Evolutionary conservation across 2,888 invertebrate species (phyloP).

Genomic region (Crematogaster levior): DNA sequence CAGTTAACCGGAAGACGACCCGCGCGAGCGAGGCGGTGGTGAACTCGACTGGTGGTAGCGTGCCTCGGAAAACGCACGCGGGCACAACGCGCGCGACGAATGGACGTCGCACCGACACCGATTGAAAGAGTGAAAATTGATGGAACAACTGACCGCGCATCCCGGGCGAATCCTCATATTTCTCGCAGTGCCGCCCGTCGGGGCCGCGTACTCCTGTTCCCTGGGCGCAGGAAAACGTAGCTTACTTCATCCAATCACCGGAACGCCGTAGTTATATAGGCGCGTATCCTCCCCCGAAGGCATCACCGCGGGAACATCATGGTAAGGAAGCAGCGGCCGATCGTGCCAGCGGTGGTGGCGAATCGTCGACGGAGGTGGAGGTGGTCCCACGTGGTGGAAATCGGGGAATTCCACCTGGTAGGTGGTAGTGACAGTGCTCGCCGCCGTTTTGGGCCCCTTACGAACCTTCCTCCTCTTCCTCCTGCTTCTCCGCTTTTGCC

Average conservation of each 20-base stretch:
- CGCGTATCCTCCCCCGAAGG: slow-evolving; percentile 82
- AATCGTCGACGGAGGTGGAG: slow-evolving; percentile 70
- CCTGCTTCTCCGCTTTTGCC: slow-evolving; percentile 46
- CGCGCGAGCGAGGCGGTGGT: not conserved
- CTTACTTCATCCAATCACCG: slow-evolving; percentile 85
- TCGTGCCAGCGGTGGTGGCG: slow-evolving; percentile 64
- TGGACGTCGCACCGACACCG: not conserved
- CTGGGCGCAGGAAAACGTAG: slow-evolving; percentile 83
- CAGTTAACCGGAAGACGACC: not conserved
- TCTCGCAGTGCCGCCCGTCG: slow-evolving; percentile 82
- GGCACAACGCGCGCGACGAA: not conserved
- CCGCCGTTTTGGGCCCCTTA: slow-evolving; percentile 44
- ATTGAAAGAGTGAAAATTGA: slow-evolving; percentile 5
- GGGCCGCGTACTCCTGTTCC: slow-evolving; percentile 82
- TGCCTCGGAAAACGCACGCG: not conserved
- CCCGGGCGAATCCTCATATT: slow-evolving; percentile 84
- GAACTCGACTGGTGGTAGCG: not conserved
- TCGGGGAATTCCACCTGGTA: slow-evolving; percentile 57
- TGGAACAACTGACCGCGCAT: slow-evolving; percentile 83
- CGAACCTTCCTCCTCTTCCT: slow-evolving; percentile 24
- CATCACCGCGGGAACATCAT: slow-evolving; percentile 43
- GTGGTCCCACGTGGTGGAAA: slow-evolving; percentile 64
- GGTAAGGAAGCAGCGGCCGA: slow-evolving; percentile 59
- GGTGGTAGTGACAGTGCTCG: slow-evolving; percentile 52
- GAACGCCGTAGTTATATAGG: slow-evolving; percentile 85